Base-by-base conservation (phyloP, 2,888 invertebrate species). In the Zele albiditarsus region DNA sequence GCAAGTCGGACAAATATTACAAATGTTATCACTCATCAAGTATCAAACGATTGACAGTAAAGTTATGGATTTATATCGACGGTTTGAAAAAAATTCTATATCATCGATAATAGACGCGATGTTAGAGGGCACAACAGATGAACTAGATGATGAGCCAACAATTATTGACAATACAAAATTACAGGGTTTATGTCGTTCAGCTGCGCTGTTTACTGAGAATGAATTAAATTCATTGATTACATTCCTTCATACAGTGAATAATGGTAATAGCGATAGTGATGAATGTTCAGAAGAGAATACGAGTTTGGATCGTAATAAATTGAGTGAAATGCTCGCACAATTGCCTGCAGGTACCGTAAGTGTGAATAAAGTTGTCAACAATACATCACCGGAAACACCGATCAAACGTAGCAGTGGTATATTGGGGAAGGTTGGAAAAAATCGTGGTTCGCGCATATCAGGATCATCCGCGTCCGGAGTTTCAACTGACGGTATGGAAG, bases 1-100 rank as follows among this genome's bases (percentile, higher is more conserved):
- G 84, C 96, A 97, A 91, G 93, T 98, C 75, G 98, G 97, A 0
- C 97, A 97, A 90, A 96, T 98, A 81, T 90, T 99, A 66, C 98
- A 98, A 90, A 95, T 96, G 90, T 91, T 98, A 74, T 97, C 97
- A 3, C 91, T 98, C 66, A 93, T 95, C 75, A 94, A 95, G 85
- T 95, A 94, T 89, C 96, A 97, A 85, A 94, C 94, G 83, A 93
- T 95, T 53, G 95, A 95, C 84, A 90, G 91, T 0, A 94, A 94
- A 88, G 91, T 93, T 74, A 90, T 91, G 75, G 97, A 97, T 88
- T 90, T 98, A 71, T 97, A 96, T 90, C 91, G 91, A 16, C 93
- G 93, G 83, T 96, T 97, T 90, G 95, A 96, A 83, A 94, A 94
- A 82, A 94, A 95, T 84, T 94, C 94, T 81, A 93, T 97, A 80